Percentiles rank a stretch among this genome's conserved stretches.
Conservation (phyloP, 2,113 vertebrate species). For the Cephalopterus ornatus region DNA sequence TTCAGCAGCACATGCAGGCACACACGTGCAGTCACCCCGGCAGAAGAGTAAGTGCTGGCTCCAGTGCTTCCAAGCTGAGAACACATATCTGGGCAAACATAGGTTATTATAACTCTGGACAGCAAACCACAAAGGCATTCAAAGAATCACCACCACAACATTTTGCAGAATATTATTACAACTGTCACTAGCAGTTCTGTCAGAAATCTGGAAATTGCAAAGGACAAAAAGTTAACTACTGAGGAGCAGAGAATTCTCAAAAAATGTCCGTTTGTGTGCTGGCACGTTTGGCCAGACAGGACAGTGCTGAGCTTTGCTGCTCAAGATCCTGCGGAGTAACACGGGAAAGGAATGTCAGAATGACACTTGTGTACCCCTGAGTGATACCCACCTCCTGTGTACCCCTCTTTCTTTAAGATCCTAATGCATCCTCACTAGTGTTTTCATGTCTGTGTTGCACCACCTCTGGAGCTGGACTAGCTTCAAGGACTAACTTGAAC, state of each 20-base stretch:
- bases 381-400: neutral
- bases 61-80: slow-evolving; percentile 32
- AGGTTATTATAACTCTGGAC: slow-evolving; percentile 62
- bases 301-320: neutral
- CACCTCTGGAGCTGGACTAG: neutral
- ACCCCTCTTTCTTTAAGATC: neutral
- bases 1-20: neutral
- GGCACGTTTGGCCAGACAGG: neutral
- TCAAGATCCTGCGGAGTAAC: neutral
- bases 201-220: slow-evolving; percentile 57
- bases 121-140: slow-evolving; percentile 64
- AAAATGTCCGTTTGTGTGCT: neutral
- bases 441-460: neutral
- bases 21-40: neutral
- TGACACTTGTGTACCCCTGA: neutral
- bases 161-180: slow-evolving; percentile 65
- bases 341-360: neutral
- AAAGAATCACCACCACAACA: slow-evolving; percentile 63
- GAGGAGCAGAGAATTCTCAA: slow-evolving; percentile 36
- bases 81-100: slow-evolving; percentile 54
- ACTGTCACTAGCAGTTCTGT: slow-evolving; percentile 58
- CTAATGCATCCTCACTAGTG: neutral
- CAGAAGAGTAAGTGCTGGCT: neutral
- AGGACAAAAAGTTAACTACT: slow-evolving; percentile 53
- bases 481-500: neutral